phyloP scores from a whole-genome alignment of 2,888 invertebrate genomes.

The Hoplodrina ambigua region DNA sequence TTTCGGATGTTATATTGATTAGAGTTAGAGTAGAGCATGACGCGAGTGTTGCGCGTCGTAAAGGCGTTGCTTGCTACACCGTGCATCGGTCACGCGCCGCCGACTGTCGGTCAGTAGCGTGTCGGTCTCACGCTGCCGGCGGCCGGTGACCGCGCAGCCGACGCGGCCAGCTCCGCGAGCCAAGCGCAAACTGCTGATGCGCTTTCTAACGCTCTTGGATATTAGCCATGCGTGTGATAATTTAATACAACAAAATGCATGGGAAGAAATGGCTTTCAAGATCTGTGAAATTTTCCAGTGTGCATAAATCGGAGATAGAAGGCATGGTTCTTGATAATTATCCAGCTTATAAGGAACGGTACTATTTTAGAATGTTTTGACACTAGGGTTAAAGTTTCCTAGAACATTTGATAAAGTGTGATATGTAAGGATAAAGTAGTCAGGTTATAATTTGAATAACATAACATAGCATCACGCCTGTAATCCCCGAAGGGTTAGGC shows the following conservation, averaged over 20 bases:
- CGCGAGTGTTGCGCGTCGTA: slow-evolving; percentile 48
- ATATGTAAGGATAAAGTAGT: neutral
- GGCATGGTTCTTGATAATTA: neutral
- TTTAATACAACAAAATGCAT: slow-evolving; percentile 55
- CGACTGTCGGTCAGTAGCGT: slow-evolving; percentile 87
- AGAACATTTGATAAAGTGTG: neutral
- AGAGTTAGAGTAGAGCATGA: slow-evolving; percentile 8
- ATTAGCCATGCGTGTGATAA: slow-evolving; percentile 68
- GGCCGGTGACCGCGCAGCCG: slow-evolving; percentile 28
- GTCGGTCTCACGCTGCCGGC: slow-evolving; percentile 72
- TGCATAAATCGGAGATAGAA: slow-evolving; percentile 34
- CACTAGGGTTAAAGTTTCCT: neutral
- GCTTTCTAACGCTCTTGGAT: slow-evolving; percentile 83
- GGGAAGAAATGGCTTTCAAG: slow-evolving; percentile 44
- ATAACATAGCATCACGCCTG: too few species aligned
- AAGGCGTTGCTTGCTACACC: slow-evolving; percentile 70
- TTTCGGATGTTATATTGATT: slow-evolving; percentile 19
- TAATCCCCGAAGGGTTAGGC: too few species aligned
- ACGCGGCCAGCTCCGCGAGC: slow-evolving; percentile 77
- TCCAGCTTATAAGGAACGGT: slow-evolving; percentile 1
- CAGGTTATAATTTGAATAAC: too few species aligned
- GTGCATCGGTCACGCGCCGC: slow-evolving; percentile 76
- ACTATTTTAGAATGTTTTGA: slow-evolving; percentile 7
- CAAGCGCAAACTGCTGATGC: slow-evolving; percentile 81
- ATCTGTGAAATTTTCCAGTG: slow-evolving; percentile 37